Evolutionary conservation across 2,797 vertebrate genomes (phyloP), one percentile per base, ranked within the genome.

Genomic region (Sylvilagus floridanus): DNA sequence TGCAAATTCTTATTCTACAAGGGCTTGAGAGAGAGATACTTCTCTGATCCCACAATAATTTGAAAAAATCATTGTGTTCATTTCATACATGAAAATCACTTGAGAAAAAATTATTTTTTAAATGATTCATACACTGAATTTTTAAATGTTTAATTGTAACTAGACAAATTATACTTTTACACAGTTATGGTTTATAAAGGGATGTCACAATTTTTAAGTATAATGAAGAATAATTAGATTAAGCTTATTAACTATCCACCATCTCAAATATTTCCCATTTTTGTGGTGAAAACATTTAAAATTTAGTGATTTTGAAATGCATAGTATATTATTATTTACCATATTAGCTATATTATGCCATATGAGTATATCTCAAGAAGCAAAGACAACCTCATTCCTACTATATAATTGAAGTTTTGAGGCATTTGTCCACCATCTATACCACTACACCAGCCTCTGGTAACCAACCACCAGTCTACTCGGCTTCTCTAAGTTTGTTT

Each of bases 21-120:
- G 7, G 7, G 24, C 57, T 69, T 82, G 37, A 42, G 16, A 66
- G 71, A 79, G 76, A 90, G 26, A 14, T 71, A 62, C 66, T 77
- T 84, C 42, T 79, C 37, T 92, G 62, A 81, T 17, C 37, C 4
- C 28, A 81, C 62, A 17, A 60, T 77, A 84, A 79, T 88, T 26
- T 66, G 30, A 66, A 19, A 92, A 87, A 77, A 71, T 77, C 28
- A 77, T 79, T 75, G 52, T 30, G 5, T 68, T 73, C 42, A 10
- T 84, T 92, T 92, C 37, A 37, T 42, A 69, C 16, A 47, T 75
- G 54, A 92, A 81, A 62, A 81, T 52, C 60, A 93, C 14, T 71
- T 88, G 21, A 81, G 17, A 13, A 79, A 88, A 79, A 82, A 90
- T 30, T 57, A 35, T 9, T 32, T 4, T 71, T 26, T 86, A 35